phyloP scores from a whole-genome alignment of 2,113 vertebrate genomes.

The Callithrix jacchus region DNA sequence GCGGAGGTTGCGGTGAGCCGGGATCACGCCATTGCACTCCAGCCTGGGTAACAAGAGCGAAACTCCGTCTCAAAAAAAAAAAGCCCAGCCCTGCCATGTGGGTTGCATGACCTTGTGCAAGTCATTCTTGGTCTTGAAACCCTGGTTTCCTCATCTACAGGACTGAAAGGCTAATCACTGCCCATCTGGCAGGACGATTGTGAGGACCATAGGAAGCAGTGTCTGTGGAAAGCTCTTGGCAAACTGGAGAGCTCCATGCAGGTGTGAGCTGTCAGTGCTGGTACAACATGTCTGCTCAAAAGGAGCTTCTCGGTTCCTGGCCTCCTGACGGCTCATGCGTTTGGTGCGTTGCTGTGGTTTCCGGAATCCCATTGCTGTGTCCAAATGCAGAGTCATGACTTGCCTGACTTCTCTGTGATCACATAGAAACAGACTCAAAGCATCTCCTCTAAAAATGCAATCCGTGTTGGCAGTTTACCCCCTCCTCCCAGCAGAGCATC shows the following conservation, averaged over 20 bases:
- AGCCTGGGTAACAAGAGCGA: no score
- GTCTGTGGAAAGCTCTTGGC: neutral
- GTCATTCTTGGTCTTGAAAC: neutral
- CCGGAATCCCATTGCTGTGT: neutral
- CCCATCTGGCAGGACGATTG: neutral
- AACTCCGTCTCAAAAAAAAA: no score
- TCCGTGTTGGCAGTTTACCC: neutral
- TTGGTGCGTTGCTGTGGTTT: neutral
- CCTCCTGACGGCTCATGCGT: fast-evolving
- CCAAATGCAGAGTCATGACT: neutral
- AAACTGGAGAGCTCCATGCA: neutral
- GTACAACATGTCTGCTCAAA: neutral
- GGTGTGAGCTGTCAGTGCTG: neutral
- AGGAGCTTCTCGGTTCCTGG: neutral
- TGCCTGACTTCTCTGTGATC: neutral
- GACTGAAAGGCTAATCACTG: neutral
- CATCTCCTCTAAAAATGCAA: neutral
- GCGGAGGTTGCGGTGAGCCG: no score
- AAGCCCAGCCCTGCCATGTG: neutral
- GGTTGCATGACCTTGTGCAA: neutral
- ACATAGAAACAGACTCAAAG: neutral
- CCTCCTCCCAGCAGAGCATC: neutral
- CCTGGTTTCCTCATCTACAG: neutral
- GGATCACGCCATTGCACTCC: no score
- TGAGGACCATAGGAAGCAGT: neutral